Percentiles rank a stretch among this genome's conserved stretches.
Evolutionary conservation across 2,888 invertebrate genomes (phyloP).

Genomic region (Lapara coniferarum): DNA sequence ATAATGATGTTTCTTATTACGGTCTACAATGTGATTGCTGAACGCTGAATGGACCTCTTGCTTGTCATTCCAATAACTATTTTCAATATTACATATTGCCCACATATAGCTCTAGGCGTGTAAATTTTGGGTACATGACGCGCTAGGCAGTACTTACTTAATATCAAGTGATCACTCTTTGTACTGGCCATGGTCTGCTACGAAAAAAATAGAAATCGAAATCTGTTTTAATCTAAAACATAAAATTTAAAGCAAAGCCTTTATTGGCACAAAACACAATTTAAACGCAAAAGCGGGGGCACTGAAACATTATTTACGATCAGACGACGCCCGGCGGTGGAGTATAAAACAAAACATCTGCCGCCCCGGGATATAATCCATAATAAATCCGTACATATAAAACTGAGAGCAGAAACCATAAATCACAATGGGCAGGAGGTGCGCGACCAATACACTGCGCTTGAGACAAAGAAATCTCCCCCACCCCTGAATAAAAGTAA

Average conservation of each 20-base stretch:
- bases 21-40: too few species aligned
- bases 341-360: slow-evolving; percentile 49
- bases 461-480: slow-evolving; percentile 8
- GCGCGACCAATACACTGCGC: slow-evolving; percentile 30
- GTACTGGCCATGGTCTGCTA: too few species aligned
- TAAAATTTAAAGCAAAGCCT: slow-evolving; percentile 6
- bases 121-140: too few species aligned
- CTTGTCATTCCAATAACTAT: too few species aligned
- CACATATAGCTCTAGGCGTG: too few species aligned
- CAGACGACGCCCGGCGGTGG: slow-evolving; percentile 41
- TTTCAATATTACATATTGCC: too few species aligned
- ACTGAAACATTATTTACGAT: slow-evolving; percentile 49
- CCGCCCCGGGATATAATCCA: slow-evolving; percentile 43
- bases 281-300: slow-evolving; percentile 26
- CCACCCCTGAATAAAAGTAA: slow-evolving; percentile 42
- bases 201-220: too few species aligned
- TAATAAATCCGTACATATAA: slow-evolving; percentile 50
- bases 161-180: too few species aligned
- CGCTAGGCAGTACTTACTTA: too few species aligned
- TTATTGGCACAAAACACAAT: slow-evolving; percentile 12
- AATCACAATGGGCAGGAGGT: slow-evolving; percentile 54
- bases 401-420: slow-evolving; percentile 53
- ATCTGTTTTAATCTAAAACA: background rate
- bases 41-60: too few species aligned
- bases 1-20: too few species aligned